Evolutionary conservation across 2,797 vertebrate genomes (phyloP).

Genomic region (Lepidocolaptes lacrymiger): DNA sequence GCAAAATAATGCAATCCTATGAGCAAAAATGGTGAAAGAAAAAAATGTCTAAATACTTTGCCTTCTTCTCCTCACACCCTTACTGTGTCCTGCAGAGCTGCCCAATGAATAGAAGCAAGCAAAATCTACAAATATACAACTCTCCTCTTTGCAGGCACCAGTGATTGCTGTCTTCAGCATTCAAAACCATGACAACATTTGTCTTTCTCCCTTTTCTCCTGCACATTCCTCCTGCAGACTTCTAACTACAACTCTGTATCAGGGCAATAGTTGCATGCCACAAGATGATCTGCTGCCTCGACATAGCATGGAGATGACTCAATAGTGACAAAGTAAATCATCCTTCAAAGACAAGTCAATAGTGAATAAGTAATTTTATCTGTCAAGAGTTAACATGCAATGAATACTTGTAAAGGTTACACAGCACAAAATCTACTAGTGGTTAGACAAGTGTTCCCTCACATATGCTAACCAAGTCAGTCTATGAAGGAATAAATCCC

Average conservation of each 20-base stretch:
- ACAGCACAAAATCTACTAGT: slow-evolving; percentile 19
- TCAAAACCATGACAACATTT: background rate
- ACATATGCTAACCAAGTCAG: background rate
- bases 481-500: background rate
- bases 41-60: background rate
- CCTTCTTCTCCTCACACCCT: background rate
- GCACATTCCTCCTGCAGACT: background rate
- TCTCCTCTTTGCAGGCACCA: background rate
- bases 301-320: background rate
- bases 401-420: slow-evolving; percentile 41
- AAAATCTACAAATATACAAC: background rate
- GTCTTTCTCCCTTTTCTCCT: background rate
- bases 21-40: background rate
- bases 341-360: slow-evolving; percentile 37
- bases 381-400: slow-evolving; percentile 49
- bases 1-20: background rate
- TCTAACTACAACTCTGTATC: background rate
- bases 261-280: background rate
- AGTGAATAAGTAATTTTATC: slow-evolving; percentile 44
- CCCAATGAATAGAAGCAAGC: background rate
- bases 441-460: slow-evolving; percentile 6
- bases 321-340: slow-evolving; percentile 47
- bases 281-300: background rate
- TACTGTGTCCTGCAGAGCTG: background rate
- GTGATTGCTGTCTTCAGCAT: background rate